phyloP scores from a whole-genome alignment of 2,113 vertebrate species.

The Cochlearius cochlearius region DNA sequence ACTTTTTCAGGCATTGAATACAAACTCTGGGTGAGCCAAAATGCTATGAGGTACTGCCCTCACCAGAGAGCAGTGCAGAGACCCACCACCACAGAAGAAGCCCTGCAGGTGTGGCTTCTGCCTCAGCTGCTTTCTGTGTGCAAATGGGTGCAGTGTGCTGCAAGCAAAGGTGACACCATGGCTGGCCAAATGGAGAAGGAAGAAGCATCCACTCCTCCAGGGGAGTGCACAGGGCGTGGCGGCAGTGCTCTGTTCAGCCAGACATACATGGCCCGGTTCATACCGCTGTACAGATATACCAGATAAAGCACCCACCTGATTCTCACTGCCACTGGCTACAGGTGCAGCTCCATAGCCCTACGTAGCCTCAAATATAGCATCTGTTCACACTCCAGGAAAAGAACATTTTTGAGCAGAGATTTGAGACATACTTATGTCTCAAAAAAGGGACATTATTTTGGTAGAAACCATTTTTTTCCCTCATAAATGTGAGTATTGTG shows the following conservation, averaged over 20 bases:
- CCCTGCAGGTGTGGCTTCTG: not conserved
- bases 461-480: not conserved
- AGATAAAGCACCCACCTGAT: not conserved
- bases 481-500: not conserved
- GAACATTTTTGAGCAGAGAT: not conserved
- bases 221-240: accelerated
- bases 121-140: accelerated
- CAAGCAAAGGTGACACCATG: not conserved
- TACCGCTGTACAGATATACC: accelerated
- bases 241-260: not conserved
- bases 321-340: not conserved
- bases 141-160: not conserved
- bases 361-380: not conserved
- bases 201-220: not conserved
- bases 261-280: accelerated
- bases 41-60: not conserved
- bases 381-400: not conserved
- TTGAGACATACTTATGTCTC: not conserved
- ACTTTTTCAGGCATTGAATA: not conserved
- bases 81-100: not conserved
- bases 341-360: not conserved
- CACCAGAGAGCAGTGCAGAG: not conserved
- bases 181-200: not conserved
- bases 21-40: not conserved
- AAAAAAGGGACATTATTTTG: not conserved